Evolutionary conservation across 2,797 vertebrate species (phyloP), one percentile per base, ranked within the genome.

Genomic region (Hypotaenidia okinawae): DNA sequence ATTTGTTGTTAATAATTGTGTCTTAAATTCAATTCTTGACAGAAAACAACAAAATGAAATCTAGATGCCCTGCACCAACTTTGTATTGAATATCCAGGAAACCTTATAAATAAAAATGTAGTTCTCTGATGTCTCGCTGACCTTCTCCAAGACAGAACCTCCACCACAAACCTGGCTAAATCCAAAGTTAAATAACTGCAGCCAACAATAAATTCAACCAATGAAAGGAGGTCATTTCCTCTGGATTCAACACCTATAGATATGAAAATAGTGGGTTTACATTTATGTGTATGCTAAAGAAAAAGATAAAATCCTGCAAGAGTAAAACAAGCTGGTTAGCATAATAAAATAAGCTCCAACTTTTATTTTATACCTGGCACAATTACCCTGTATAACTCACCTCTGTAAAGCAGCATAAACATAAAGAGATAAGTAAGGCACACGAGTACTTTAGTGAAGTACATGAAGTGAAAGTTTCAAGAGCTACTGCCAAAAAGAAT

Each of bases 21-120:
- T 59, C 93, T 37, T 66, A 94, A 70, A 91, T 84, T 86, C 58
- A 51, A 19, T 68, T 70, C 45, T 90, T 81, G 45, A 91, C 58
- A 78, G 39, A 75, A 89, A 89, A n/a, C 45, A 73, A 35, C 18
- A 73, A 90, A 96, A 82, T 61, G 30, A 88, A 77, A 80, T 61
- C 68, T 91, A 76, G 25, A 73, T 77, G 45, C 79, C 74, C 79
- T 45, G 61, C 70, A 55, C 14, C 75, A 45, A 57, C 75, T 84
- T 92, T 77, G 64, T 91, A 15, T 35, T 79, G 35, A 80, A 89
- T 45, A 54, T 33, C 13, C 47, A 77, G 37, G 59, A 95, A 82
- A 74, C 10, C 28, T 69, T 90, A 86, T 35, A 72, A 51, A 57
- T 33, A n/a, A 79, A 80, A 94, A 90, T 10, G 1, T 47, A 54